These are phyloP conservation scores for Tangara arthus DNA, from an alignment of 2,797 vertebrate species.

Conservation along the genomic window DNA sequence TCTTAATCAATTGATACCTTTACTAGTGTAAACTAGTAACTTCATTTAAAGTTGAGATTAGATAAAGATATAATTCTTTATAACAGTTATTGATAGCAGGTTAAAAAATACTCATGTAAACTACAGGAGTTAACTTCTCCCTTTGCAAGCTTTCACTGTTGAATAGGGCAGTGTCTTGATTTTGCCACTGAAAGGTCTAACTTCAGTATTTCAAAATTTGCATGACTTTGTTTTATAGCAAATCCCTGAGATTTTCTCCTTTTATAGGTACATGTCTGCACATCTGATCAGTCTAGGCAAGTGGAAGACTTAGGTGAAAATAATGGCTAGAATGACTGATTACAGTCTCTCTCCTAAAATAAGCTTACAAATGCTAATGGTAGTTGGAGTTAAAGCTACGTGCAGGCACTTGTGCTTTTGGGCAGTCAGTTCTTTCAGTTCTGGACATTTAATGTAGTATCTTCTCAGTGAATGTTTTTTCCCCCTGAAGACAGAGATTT, in stretches of 20 bases:
- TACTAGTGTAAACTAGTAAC: neutral
- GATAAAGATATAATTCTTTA: neutral
- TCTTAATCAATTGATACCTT: neutral
- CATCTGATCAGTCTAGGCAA: neutral
- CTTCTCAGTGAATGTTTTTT: neutral
- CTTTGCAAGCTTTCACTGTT: neutral
- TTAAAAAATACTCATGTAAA: neutral
- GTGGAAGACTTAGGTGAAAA: neutral
- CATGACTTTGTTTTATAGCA: neutral
- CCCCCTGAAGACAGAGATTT: neutral
- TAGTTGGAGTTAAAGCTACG: neutral
- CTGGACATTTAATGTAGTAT: neutral
- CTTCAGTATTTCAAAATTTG: neutral
- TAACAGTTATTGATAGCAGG: neutral
- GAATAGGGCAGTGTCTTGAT: neutral
- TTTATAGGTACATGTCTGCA: accelerated
- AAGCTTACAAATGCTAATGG: accelerated
- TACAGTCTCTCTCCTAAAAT: neutral
- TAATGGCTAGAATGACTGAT: neutral
- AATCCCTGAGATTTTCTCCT: neutral
- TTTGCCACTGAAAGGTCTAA: neutral
- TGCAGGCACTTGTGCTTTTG: neutral
- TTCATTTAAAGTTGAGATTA: neutral
- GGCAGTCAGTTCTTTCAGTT: neutral
- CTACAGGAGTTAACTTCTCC: neutral